These are phyloP conservation scores for Sitodiplosis mosellana DNA, from an alignment of 1,140 invertebrate genomes.

Conservation along the genomic window DNA sequence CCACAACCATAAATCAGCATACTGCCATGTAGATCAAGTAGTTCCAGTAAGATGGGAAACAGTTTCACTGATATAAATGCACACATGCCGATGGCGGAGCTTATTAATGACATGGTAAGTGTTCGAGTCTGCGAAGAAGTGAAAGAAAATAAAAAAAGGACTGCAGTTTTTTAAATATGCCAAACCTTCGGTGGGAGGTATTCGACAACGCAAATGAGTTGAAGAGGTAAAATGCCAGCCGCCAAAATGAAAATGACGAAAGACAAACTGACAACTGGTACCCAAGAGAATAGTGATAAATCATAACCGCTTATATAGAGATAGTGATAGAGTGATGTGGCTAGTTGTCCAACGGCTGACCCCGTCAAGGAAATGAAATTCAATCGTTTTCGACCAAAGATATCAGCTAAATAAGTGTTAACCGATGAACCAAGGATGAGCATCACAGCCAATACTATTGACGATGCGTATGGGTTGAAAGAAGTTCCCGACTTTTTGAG, in stretches of 20 bases:
- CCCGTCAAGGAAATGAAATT: constrained; percentile 21
- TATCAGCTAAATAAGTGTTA: constrained; percentile 19
- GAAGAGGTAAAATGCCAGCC: constrained; percentile 16
- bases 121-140: too few relatives aligned
- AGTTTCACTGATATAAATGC: not conserved
- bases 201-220: constrained; percentile 16
- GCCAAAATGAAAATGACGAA: constrained; percentile 15
- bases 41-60: not conserved
- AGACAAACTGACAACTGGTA: constrained; percentile 15
- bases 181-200: constrained; percentile 19
- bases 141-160: too few relatives aligned
- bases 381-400: constrained; percentile 16
- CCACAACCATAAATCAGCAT: not conserved
- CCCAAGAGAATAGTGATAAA: constrained; percentile 12
- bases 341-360: constrained; percentile 13
- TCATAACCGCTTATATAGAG: constrained; percentile 6
- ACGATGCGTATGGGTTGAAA: constrained; percentile 36
- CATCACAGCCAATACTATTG: constrained; percentile 49
- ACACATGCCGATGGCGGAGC: not conserved
- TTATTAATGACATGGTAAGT: too few relatives aligned
- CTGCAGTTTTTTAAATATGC: too few relatives aligned
- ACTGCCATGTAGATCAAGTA: not conserved
- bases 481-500: constrained; percentile 39
- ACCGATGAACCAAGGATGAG: constrained; percentile 17
- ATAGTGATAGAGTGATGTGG: constrained; percentile 15